A percentile compares a stretch with the other conserved stretches of the same genome.
phyloP scores from a whole-genome alignment of 2,113 vertebrate genomes.

The Pristiophorus japonicus region DNA sequence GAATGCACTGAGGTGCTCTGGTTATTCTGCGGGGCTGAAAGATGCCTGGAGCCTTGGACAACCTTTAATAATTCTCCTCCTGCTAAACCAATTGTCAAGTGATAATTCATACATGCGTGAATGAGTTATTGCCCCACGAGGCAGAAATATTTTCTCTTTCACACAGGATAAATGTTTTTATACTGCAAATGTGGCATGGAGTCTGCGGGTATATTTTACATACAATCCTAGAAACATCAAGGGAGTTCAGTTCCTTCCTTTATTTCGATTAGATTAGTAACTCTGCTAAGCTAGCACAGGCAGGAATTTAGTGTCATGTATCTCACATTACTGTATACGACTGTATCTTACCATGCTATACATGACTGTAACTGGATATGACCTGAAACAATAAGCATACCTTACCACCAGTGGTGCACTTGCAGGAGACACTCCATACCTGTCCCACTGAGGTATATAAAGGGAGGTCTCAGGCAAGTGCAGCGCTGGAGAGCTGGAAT shows the following conservation, averaged over 20 bases:
- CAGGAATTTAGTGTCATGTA: background rate
- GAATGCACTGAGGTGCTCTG: background rate
- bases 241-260: background rate
- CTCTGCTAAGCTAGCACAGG: background rate
- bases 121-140: background rate
- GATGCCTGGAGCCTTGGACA: background rate
- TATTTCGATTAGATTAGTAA: background rate
- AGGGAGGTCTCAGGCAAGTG: too few relatives aligned
- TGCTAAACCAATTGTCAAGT: background rate
- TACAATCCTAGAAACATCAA: too few relatives aligned
- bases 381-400: too few relatives aligned
- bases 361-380: too few relatives aligned
- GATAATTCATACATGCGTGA: background rate
- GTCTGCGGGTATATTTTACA: background rate
- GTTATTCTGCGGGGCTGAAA: background rate
- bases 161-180: background rate
- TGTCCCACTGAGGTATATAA: too few relatives aligned
- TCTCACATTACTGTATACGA: too few relatives aligned
- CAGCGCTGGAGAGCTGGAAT: too few relatives aligned
- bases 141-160: background rate
- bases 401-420: too few relatives aligned
- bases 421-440: too few relatives aligned
- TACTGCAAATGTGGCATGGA: background rate
- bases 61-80: background rate
- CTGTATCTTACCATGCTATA: too few relatives aligned